Evolutionary conservation across 2,113 vertebrate species (phyloP), one percentile per base, ranked within the genome.

Genomic region (Apus apus): DNA sequence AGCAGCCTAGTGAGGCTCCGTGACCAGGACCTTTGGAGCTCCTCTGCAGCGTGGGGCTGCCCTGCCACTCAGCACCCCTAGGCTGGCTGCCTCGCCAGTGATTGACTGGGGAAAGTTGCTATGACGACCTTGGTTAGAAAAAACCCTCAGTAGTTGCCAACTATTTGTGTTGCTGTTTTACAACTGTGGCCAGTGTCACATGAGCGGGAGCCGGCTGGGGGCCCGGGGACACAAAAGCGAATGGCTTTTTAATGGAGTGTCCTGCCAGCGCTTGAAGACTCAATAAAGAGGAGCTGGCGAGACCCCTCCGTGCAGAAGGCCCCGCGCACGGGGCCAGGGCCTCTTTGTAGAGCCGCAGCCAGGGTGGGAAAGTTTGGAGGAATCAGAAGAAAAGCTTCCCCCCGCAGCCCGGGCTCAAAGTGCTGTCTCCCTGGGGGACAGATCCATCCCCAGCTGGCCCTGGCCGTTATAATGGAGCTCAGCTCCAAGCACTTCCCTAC

Each of bases 201-300:
- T 98, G 98, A 98, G 98, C 97, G 86, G 97, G 98, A 98, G 98
- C 98, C 98, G 97, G 98, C 98, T 98, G 98, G 97, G 97, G 98
- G 98, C 98, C 98, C 94, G 92, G 76, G 84, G 77, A 97, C 96
- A 98, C 98, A 98, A 98, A 98, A 95, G 97, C 90, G 97, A 98
- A 98, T 98, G 97, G 98, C 97, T 98, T 98, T 98, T 98, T 98
- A 98, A 98, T 98, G 98, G 98, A 98, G 98, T 98, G 97, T 97
- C 97, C 97, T 97, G 97, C 98, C 95, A 85, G 97, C 32, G 79
- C 97, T 97, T 98, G 98, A 98, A 96, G 98, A 98, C 98, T 98
- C 98, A 98, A 98, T 98, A 98, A 98, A 98, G 97, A 96, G 93
- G 89, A 71, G 93, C 96, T 92, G 96, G 97, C 65, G 85, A 97